Conservation (phyloP, 1,140 invertebrate genomes). For the Drosophila chauvacae region DNA sequence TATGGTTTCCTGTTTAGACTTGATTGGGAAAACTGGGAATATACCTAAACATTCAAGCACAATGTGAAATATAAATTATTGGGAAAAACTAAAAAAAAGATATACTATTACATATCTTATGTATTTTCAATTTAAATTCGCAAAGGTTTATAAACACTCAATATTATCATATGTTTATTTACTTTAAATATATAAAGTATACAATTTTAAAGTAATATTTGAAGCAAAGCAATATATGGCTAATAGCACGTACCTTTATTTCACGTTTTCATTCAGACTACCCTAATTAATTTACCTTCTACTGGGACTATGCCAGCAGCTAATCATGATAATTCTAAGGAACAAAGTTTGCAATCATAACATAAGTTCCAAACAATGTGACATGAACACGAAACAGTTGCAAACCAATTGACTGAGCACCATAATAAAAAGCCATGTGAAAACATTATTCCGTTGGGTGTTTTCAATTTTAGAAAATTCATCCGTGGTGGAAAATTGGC, state of each 20-base stretch:
- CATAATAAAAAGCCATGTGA: conserved; percentile 18
- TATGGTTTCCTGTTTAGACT: conserved; percentile 18
- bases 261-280: background rate
- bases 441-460: conserved; percentile 15
- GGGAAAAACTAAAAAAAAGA: too few species aligned
- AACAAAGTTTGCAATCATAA: background rate
- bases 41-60: background rate
- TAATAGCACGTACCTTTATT: background rate
- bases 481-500: conserved; percentile 27
- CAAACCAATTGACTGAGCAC: conserved; percentile 18
- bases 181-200: too few species aligned
- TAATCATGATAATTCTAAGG: background rate
- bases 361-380: conserved; percentile 1
- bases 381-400: conserved; percentile 9
- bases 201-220: background rate
- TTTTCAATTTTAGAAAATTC: conserved; percentile 19
- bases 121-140: background rate
- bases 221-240: background rate
- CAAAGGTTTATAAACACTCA: background rate
- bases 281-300: background rate
- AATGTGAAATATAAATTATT: background rate
- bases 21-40: background rate
- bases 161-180: background rate
- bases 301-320: background rate
- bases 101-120: background rate